Conservation (phyloP, 2,797 vertebrate species). For the Malacoctenus gilli region DNA sequence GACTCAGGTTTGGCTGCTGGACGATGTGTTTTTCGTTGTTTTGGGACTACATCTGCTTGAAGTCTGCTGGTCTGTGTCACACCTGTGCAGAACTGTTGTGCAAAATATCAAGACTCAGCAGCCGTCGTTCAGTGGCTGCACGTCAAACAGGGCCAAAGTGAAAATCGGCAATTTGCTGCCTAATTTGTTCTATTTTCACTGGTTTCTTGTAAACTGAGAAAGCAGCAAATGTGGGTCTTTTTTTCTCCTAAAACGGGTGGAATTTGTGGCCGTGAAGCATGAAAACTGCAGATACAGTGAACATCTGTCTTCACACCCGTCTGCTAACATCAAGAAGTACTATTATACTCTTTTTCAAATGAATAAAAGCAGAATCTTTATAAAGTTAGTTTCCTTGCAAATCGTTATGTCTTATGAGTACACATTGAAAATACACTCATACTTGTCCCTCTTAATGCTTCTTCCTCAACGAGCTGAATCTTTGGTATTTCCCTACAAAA, state of each 20-base stretch:
- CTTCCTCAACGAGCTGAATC: too few relatives aligned
- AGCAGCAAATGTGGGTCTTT: background rate
- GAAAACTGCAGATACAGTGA: too few relatives aligned
- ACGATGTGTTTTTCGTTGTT: background rate
- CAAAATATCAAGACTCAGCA: slow-evolving; percentile 10
- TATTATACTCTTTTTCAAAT: background rate
- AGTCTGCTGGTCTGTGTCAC: slow-evolving; percentile 13
- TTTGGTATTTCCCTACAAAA: too few relatives aligned
- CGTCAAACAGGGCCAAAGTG: slow-evolving; percentile 11
- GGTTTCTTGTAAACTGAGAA: background rate
- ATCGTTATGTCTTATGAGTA: too few relatives aligned
- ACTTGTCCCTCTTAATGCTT: too few relatives aligned
- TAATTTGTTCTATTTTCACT: slow-evolving; percentile 21
- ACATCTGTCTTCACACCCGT: slow-evolving; percentile 8
- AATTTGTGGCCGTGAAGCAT: too few relatives aligned
- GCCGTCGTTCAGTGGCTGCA: slow-evolving; percentile 23
- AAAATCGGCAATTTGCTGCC: slow-evolving; percentile 20
- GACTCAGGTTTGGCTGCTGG: slow-evolving; percentile 4
- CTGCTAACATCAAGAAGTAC: background rate
- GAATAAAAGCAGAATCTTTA: background rate
- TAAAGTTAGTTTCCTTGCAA: too few relatives aligned
- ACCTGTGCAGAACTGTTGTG: background rate
- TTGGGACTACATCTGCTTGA: background rate
- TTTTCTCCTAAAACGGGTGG: too few relatives aligned
- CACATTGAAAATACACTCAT: too few relatives aligned